Percentiles rank a stretch among this genome's conserved stretches.
Conservation (phyloP, 1,140 invertebrate genomes). For the Sarcophaga peregrina region DNA sequence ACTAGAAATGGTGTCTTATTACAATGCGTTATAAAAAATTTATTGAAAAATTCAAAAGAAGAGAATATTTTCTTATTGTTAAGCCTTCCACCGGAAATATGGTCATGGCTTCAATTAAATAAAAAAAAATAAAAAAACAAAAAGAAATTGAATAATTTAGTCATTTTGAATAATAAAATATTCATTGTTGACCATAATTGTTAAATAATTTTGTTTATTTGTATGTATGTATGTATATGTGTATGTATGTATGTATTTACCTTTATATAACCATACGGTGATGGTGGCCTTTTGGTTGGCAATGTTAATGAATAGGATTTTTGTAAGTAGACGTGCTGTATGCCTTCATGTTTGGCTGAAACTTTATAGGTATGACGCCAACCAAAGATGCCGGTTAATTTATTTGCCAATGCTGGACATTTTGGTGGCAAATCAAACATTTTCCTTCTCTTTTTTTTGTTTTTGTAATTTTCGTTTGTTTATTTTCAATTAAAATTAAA, state of each 20-base stretch:
- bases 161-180: too few relatives aligned
- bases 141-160: neutral
- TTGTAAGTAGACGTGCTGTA: slow-evolving; percentile 68
- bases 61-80: neutral
- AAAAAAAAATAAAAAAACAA: neutral
- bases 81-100: slow-evolving; percentile 22
- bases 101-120: neutral
- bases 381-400: slow-evolving; percentile 77
- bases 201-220: slow-evolving; percentile 1
- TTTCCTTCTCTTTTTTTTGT: slow-evolving; percentile 42
- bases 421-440: slow-evolving; percentile 67
- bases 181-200: neutral
- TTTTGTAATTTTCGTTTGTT: neutral
- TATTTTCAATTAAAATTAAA: neutral
- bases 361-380: slow-evolving; percentile 82
- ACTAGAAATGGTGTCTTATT: neutral
- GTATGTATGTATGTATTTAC: slow-evolving; percentile 42
- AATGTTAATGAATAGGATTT: slow-evolving; percentile 66
- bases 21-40: neutral
- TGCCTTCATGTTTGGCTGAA: slow-evolving; percentile 76
- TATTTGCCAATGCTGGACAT: slow-evolving; percentile 75
- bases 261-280: slow-evolving; percentile 52
- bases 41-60: neutral
- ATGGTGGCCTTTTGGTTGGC: slow-evolving; percentile 60
- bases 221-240: neutral